These are phyloP conservation scores for Teleopsis dalmanni DNA, from an alignment of 1,140 invertebrate genomes.

Conservation along the genomic window DNA sequence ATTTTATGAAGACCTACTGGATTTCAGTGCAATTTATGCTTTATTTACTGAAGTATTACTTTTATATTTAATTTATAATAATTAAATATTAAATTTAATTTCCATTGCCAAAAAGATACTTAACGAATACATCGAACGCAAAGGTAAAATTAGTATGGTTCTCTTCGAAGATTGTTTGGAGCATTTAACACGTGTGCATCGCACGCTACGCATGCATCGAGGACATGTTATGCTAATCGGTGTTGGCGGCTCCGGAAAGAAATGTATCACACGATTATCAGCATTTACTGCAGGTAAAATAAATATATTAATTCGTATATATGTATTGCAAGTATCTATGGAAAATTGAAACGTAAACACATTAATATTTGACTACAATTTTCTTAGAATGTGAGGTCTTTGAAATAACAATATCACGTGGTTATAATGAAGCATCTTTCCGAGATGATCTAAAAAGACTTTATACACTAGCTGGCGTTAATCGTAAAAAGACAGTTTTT, in stretches of 20 bases:
- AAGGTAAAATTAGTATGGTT: slow-evolving; percentile 65
- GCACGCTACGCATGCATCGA: slow-evolving; percentile 71
- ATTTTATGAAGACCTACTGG: slow-evolving; percentile 80
- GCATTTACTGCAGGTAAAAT: slow-evolving; percentile 61
- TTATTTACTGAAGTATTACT: slow-evolving; percentile 70
- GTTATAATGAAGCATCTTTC: slow-evolving; percentile 74
- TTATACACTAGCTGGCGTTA: slow-evolving; percentile 64
- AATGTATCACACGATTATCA: slow-evolving; percentile 61
- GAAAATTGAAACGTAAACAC: too few species aligned
- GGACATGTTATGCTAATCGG: slow-evolving; percentile 80
- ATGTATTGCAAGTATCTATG: too few species aligned
- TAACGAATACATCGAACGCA: slow-evolving; percentile 73
- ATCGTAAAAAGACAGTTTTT: slow-evolving; percentile 72
- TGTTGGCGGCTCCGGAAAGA: slow-evolving; percentile 79
- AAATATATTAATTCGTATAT: too few species aligned
- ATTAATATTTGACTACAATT: slow-evolving; percentile 1
- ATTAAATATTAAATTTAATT: not conserved
- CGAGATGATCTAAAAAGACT: slow-evolving; percentile 78
- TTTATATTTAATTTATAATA: not conserved
- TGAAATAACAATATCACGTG: slow-evolving; percentile 71
- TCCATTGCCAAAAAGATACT: slow-evolving; percentile 54
- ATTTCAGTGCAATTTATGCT: slow-evolving; percentile 77
- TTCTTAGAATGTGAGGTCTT: slow-evolving; percentile 61
- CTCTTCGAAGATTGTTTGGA: slow-evolving; percentile 86
- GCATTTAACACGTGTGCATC: slow-evolving; percentile 76